These are phyloP conservation scores for Eriosoma lanigerum DNA, from an alignment of 1,140 invertebrate genomes.

Conservation along the genomic window DNA sequence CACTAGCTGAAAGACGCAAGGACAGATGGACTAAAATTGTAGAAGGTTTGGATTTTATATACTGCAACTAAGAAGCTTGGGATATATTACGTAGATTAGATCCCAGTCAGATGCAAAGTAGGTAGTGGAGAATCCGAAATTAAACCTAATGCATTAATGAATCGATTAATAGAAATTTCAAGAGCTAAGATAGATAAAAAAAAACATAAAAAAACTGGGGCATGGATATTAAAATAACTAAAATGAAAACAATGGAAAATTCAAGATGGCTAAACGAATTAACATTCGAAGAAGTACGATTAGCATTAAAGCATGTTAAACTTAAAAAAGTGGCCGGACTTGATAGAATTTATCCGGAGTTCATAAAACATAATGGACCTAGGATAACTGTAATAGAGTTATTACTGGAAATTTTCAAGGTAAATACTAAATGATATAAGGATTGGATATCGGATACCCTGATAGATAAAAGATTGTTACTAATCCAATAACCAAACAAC, in stretches of 20 bases:
- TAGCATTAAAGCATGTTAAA: conserved; percentile 49
- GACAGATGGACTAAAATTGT: not conserved
- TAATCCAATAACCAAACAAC: not conserved
- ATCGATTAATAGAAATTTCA: conserved; percentile 36
- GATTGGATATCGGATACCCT: not conserved
- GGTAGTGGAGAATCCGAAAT: not conserved
- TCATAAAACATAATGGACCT: conserved; percentile 26
- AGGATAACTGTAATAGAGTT: not conserved
- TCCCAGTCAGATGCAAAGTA: not conserved
- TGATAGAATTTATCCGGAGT: conserved; percentile 37
- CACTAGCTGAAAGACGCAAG: not conserved
- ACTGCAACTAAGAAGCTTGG: conserved; percentile 28
- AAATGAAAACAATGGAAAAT: too few species aligned
- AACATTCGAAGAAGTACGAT: conserved; percentile 11
- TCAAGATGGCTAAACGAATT: conserved; percentile 28
- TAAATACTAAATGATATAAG: not conserved
- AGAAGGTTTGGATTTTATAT: conserved; percentile 38
- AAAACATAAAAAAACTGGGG: not conserved
- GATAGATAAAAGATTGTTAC: not conserved
- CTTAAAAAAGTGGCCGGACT: conserved; percentile 41
- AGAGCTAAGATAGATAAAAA: conserved; percentile 42
- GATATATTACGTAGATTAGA: conserved; percentile 21
- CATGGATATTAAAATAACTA: conserved; percentile 22
- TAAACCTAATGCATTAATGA: conserved; percentile 37
- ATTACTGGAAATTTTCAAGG: not conserved